Evolutionary conservation across 2,113 vertebrate species (phyloP), one percentile per base, ranked within the genome.

Genomic region (Odobenus rosmarus): DNA sequence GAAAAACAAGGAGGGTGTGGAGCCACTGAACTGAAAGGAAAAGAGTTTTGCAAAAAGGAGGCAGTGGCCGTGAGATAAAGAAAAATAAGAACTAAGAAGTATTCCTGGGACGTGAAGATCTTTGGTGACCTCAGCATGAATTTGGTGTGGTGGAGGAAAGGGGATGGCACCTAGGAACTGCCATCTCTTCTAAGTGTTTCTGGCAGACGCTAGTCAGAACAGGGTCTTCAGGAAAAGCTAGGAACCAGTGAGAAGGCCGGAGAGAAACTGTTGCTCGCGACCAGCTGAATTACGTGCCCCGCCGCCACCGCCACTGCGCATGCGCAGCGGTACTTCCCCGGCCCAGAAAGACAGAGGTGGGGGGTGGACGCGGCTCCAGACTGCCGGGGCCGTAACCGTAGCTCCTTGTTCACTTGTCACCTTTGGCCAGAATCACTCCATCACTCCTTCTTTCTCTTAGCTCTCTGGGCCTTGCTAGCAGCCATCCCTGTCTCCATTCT

Each of bases 111-210:
- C 36, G 15, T 64, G 74, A 61, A 76, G 80, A 91, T 91, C 49
- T 77, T 26, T 84, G 93, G 77, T n/a, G 76, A 88, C 13, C 81
- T 93, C 62, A 79, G n/a, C 21, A 89, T 88, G 39, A 88, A 82
- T 67, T 81, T 53, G 64, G 11, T 55, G 10, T 82, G 46, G 7
- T 69, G n/a, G 71, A 16, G 23, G 26, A 51, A 80, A 64, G 59
- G 57, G 51, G 72, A 51, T 53, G 72, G 69, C 74, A 79, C 31
- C 57, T 23, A 80, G 69, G 80, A 87, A 83, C 12, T 72, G 31
- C 26, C 80, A 62, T 83, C 80, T 95, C 62, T 11, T 86, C 42
- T 72, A 39, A 86, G 59, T 62, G 36, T 80, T 96, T 91, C 77
- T 82, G 77, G 42, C 36, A 89, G 85, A 90, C 1, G 4, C 42